Evolutionary conservation across 2,888 invertebrate genomes (phyloP).

Genomic region (Daptonema setosum): DNA sequence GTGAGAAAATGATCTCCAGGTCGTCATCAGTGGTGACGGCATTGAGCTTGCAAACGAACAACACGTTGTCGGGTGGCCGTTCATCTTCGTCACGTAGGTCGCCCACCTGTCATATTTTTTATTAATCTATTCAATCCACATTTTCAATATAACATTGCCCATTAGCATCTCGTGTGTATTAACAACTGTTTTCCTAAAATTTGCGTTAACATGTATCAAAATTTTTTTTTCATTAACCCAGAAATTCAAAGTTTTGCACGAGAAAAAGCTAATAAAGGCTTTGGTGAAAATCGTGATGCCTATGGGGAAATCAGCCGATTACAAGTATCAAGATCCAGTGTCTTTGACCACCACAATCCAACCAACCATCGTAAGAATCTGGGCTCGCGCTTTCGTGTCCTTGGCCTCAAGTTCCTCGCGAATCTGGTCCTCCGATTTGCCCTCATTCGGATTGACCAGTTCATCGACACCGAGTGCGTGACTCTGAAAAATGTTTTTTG

Average conservation of each 20-base stretch:
- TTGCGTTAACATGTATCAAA: no score
- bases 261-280: no score
- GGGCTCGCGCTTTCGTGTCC: conserved; percentile 85
- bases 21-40: conserved; percentile 88
- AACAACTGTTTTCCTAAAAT: no score
- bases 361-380: conserved; percentile 71
- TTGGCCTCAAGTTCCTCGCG: conserved; percentile 64
- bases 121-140: no score
- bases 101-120: conserved; percentile 52
- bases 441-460: conserved; percentile 53
- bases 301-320: no score
- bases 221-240: background rate
- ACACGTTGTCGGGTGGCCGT: conserved; percentile 91
- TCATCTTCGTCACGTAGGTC: conserved; percentile 90
- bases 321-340: no score
- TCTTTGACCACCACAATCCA: no score
- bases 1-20: conserved; percentile 83
- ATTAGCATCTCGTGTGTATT: no score
- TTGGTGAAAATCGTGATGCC: no score
- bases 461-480: conserved; percentile 63
- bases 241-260: conserved; percentile 1
- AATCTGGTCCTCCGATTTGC: conserved; percentile 59
- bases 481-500: conserved; percentile 2
- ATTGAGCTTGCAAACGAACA: conserved; percentile 96
- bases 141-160: no score